Base-by-base conservation (phyloP, 23 tunicate genomes). In the Ciona savignyi region DNA sequence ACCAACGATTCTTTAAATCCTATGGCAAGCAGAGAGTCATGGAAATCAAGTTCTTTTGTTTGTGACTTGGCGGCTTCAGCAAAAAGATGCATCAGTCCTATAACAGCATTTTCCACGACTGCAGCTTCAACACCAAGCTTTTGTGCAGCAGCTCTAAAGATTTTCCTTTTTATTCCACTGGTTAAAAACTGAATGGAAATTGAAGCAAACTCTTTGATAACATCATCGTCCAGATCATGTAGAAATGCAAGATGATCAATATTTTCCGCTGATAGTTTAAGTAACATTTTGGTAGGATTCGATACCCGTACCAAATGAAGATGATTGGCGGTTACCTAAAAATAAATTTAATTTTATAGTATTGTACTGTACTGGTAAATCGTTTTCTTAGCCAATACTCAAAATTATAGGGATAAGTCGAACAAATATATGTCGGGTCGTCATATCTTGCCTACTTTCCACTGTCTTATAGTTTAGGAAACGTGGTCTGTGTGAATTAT, bases 1-100 rank as follows among this genome's bases (percentile, higher is more conserved):
- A 81, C 76, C 70, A 63, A 25, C 4, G 33, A 20, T 26, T 66
- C 78, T n/a, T 70, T 27, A 66, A 91, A 85, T 22, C 67, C 84
- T 11, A 81, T 32, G 21, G 84, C 81, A 1, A 91, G 31, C 0
- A 91, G 71, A 20, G 97, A 91, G 67, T 91, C 91, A 80, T 70
- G 70, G 56, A 91, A 85, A 68, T 91, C 97, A 23, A 51, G 73
- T 51, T 71, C 78, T n/a, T 34, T 70, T 34, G 84, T 65, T 31
- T 74, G 66, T 35, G 67, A 56, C 71, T 80, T 91, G 6, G 86
- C 34, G 32, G 93, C 97, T 71, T 91, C 97, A 26, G 81, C 27
- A 60, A 91, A 91, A 22, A 85, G 73, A 24, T 91, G 90, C 97
- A 91, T 91, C 24, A 91, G 56, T 2, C 97, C 97, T 31, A 86